These are phyloP conservation scores for Galbula dea DNA, from an alignment of 2,113 vertebrate species.

Conservation along the genomic window DNA sequence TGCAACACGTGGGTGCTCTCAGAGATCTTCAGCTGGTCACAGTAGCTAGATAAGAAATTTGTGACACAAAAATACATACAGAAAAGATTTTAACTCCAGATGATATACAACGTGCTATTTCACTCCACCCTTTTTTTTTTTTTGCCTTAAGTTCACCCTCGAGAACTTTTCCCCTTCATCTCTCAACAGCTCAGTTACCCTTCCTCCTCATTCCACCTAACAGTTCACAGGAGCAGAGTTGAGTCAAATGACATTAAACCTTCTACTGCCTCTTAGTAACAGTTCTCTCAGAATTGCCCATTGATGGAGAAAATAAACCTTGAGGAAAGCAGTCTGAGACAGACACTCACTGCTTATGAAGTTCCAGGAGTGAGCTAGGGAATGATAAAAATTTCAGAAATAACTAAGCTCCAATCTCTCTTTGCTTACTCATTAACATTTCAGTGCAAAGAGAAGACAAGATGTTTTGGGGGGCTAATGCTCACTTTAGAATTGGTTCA, in stretches of 20 bases:
- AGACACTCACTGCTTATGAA: not conserved
- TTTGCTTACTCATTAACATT: not conserved
- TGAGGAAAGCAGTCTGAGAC: not conserved
- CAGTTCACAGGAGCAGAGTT: not conserved
- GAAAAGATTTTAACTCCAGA: not conserved
- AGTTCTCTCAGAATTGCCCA: not conserved
- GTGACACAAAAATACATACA: not conserved
- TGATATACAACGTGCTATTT: not conserved
- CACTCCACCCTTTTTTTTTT: not conserved
- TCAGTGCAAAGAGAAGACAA: not conserved
- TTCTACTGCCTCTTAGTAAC: not conserved
- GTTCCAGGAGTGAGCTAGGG: not conserved
- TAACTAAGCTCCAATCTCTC: not conserved
- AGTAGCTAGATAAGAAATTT: conserved; percentile 80
- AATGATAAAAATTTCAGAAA: not conserved
- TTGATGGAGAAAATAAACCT: not conserved
- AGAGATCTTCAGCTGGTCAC: conserved; percentile 94
- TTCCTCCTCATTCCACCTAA: not conserved
- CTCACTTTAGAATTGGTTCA: not conserved
- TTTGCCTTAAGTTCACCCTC: not conserved
- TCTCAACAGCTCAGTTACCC: not conserved
- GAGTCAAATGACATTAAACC: not conserved
- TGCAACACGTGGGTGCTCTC: conserved; percentile 92
- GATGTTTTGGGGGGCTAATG: not conserved
- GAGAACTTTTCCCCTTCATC: not conserved